These are phyloP conservation scores for Eupithecia centaureata DNA, from an alignment of 2,888 invertebrate genomes.

Conservation along the genomic window DNA sequence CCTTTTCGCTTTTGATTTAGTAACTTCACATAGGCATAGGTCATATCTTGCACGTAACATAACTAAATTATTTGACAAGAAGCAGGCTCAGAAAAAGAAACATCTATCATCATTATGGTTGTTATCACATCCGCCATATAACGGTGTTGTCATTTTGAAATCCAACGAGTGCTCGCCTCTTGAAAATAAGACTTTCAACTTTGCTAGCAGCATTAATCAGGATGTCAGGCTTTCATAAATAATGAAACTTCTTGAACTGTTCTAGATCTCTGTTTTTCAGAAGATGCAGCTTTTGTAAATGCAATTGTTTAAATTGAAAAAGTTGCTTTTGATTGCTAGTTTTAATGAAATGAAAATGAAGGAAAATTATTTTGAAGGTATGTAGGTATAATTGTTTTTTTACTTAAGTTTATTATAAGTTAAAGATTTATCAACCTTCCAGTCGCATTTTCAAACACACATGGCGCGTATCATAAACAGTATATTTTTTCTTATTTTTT, in stretches of 20 bases:
- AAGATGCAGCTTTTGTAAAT: conserved; percentile 31
- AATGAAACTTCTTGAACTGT: conserved; percentile 54
- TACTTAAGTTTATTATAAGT: neutral
- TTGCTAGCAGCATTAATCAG: conserved; percentile 61
- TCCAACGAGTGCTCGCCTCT: neutral
- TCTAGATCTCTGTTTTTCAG: conserved; percentile 38
- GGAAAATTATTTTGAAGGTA: neutral
- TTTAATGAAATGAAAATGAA: neutral
- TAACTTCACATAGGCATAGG: no score
- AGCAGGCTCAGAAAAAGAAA: no score
- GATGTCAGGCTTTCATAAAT: conserved; percentile 54
- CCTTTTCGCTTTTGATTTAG: no score
- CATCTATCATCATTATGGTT: neutral
- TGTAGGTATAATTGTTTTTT: no score
- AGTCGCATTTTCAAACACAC: no score
- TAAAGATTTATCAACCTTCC: no score
- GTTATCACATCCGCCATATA: neutral
- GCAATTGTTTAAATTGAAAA: conserved; percentile 45
- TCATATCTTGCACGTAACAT: no score
- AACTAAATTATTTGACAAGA: no score
- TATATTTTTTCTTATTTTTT: no score
- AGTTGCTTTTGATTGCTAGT: conserved; percentile 16
- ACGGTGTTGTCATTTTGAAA: neutral
- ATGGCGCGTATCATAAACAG: no score
- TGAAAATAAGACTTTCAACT: conserved; percentile 56